A percentile compares a stretch with the other conserved stretches of the same genome.
These are phyloP conservation scores for Ariolimax columbianus DNA, from an alignment of 2,888 invertebrate species.

Conservation along the genomic window DNA sequence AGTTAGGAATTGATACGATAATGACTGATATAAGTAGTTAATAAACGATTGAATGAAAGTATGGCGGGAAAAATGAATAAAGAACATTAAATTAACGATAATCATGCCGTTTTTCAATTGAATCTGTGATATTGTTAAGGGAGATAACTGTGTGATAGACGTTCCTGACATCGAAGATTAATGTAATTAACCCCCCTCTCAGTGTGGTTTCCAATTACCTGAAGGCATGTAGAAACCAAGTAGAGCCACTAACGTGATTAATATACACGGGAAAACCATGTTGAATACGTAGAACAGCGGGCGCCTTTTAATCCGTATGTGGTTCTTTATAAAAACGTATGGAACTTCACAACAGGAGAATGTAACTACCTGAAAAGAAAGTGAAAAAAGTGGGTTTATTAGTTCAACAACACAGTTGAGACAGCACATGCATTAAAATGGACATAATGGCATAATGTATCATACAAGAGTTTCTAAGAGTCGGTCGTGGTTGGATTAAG, in stretches of 20 bases:
- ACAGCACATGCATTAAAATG: background rate
- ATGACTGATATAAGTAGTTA: too few species aligned
- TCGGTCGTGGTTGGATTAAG: too few species aligned
- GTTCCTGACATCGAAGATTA: too few species aligned
- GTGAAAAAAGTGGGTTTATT: background rate
- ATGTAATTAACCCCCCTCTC: background rate
- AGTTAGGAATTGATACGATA: too few species aligned
- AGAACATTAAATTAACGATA: too few species aligned
- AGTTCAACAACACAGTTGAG: background rate
- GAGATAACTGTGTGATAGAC: too few species aligned
- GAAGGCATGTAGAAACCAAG: slow-evolving; percentile 82
- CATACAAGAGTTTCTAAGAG: too few species aligned
- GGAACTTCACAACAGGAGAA: slow-evolving; percentile 80
- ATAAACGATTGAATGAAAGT: too few species aligned
- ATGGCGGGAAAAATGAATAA: too few species aligned
- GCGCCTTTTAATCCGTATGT: slow-evolving; percentile 80
- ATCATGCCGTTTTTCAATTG: too few species aligned
- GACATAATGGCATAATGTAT: too few species aligned
- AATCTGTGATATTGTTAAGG: too few species aligned
- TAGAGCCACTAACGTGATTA: slow-evolving; percentile 81
- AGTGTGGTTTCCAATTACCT: slow-evolving; percentile 79
- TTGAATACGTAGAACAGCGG: slow-evolving; percentile 82
- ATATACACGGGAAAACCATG: slow-evolving; percentile 81
- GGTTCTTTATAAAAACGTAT: slow-evolving; percentile 81
- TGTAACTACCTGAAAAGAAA: slow-evolving; percentile 79